A percentile compares a stretch with the other conserved stretches of the same genome.
These are phyloP conservation scores for Diprion similis DNA, from an alignment of 1,140 invertebrate species.

Conservation along the genomic window DNA sequence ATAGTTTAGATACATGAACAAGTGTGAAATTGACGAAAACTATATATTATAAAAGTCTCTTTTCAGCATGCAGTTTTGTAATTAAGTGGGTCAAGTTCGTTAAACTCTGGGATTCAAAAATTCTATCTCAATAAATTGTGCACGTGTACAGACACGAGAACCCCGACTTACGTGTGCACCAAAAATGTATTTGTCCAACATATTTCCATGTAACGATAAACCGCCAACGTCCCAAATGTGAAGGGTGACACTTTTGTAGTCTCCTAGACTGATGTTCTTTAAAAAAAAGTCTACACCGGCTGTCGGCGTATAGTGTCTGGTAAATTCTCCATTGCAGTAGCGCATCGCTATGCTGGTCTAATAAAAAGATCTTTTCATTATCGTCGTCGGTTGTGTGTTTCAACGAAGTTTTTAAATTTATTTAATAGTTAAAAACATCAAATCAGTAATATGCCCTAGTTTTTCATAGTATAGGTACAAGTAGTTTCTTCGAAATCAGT, in stretches of 20 bases:
- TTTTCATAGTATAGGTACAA: no score
- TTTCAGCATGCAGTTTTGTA: neutral
- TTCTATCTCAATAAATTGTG: neutral
- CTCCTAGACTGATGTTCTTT: slow-evolving; percentile 73
- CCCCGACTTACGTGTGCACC: slow-evolving; percentile 73
- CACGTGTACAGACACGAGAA: no score
- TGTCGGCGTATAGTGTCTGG: slow-evolving; percentile 76
- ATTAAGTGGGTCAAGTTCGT: neutral
- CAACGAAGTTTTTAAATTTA: no score
- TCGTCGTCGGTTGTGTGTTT: neutral
- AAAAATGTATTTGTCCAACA: slow-evolving; percentile 87
- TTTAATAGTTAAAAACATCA: no score
- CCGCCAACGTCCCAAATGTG: slow-evolving; percentile 89
- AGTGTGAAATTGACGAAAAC: no score
- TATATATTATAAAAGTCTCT: no score
- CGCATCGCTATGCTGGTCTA: slow-evolving; percentile 75
- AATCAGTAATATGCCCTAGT: no score
- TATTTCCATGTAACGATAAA: slow-evolving; percentile 72
- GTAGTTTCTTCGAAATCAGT: no score
- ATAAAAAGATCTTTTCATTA: slow-evolving; percentile 34
- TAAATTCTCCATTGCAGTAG: slow-evolving; percentile 78
- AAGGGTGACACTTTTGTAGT: slow-evolving; percentile 72
- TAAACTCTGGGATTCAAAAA: neutral
- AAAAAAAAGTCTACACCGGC: slow-evolving; percentile 84
- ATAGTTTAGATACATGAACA: no score